Base-by-base conservation (phyloP, 2,888 invertebrate species). In the Onthophagus sagittarius region DNA sequence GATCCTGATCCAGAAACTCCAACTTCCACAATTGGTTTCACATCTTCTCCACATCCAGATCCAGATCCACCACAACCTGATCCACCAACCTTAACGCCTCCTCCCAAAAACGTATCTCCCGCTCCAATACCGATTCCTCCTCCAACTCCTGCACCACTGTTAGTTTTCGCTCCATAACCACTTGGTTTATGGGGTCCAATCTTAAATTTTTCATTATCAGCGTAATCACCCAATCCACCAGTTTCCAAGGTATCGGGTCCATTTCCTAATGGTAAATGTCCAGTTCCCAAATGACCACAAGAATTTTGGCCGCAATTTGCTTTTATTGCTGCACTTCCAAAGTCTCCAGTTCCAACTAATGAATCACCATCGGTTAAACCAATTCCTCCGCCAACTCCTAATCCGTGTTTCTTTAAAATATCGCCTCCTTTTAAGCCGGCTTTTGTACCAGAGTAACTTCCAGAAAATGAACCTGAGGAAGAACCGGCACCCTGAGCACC, bases 321-420 rank as follows among this genome's bases (percentile, higher is more conserved):
- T 69, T 71, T 71, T 32, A 73, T 70, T n/a, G 71, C 74, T 14
- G 74, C 70, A 31, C 72, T 72, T 65, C 74, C 74, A 62, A 53
- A 71, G 62, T 73, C 63, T 15, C 71, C 71, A 3, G 72, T 63
- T 9, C 74, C 73, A 7, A 69, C 67, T 15, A 71, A 63, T n/a
- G 62, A 70, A 53, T 70, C 74, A 2, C 62, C 65, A 15, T 70
- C 39, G 3, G 69, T 71, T 70, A 74, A 33, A 15, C 74, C 74
- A 32, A 72, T 72, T 11, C 74, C 74, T 31, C 74, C 72, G 14
- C 74, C 72, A 11, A 71, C 72, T 31, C 74, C 74, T 11, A 69
- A 7, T 11, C 74, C 74, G 11, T 71, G 63, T 33, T 69, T 73
- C 69, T 69, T 71, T 33, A 15, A 70, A 0, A 67, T 67, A 2